A percentile compares a stretch with the other conserved stretches of the same genome.
Evolutionary conservation across 1,140 invertebrate species (phyloP).

Genomic region (Caenorhabditis brenneri): DNA sequence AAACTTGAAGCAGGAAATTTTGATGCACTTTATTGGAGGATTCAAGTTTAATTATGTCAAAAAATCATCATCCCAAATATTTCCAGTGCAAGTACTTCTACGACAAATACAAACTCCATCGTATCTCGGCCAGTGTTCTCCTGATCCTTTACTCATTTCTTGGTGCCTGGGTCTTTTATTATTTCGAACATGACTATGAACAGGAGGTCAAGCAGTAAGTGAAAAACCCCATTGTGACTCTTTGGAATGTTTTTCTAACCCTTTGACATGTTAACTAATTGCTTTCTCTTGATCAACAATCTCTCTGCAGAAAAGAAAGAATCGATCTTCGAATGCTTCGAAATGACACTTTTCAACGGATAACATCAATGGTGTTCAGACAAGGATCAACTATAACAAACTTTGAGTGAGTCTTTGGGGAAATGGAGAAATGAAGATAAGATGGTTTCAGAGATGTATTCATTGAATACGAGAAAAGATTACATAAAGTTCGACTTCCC

Average conservation of each 20-base stretch:
- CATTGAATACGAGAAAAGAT: slow-evolving; percentile 60
- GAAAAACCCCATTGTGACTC: not conserved
- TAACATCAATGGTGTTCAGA: slow-evolving; percentile 7
- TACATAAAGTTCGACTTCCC: slow-evolving; percentile 61
- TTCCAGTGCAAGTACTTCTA: slow-evolving; percentile 67
- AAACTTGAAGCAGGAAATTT: too few species aligned
- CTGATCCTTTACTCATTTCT: slow-evolving; percentile 66
- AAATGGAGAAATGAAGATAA: not conserved
- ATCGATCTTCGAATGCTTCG: slow-evolving; percentile 47
- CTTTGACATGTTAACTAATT: not conserved
- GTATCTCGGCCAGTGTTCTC: slow-evolving; percentile 65
- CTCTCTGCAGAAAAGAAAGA: slow-evolving; percentile 49
- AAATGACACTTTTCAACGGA: slow-evolving; percentile 48
- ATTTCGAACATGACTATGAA: slow-evolving; percentile 67
- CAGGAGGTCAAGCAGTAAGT: slow-evolving; percentile 57
- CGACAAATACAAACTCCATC: slow-evolving; percentile 62
- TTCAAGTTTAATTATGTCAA: too few species aligned
- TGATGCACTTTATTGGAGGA: too few species aligned
- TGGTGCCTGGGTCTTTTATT: slow-evolving; percentile 67
- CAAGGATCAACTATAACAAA: not conserved
- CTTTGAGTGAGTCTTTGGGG: not conserved
- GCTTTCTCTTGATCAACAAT: slow-evolving; percentile 41
- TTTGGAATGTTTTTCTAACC: not conserved
- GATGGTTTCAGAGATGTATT: slow-evolving; percentile 63
- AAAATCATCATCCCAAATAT: slow-evolving; percentile 38